phyloP scores from a whole-genome alignment of 2,797 vertebrate species.

The Gephyroberyx darwinii region DNA sequence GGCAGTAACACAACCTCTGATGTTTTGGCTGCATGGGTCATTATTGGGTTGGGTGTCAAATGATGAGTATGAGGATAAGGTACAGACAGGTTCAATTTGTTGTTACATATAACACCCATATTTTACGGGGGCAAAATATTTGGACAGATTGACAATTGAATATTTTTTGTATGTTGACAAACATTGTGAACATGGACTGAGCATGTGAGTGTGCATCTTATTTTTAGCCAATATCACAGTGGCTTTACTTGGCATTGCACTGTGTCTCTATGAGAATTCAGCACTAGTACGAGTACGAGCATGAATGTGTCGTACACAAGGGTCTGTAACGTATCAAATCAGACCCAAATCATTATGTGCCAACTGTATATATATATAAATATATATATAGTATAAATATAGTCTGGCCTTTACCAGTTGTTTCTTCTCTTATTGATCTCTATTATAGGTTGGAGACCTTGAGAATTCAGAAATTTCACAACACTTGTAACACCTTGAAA shows the following conservation, averaged over 20 bases:
- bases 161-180: background rate
- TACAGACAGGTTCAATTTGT: background rate
- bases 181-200: background rate
- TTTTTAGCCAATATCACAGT: background rate
- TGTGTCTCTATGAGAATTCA: background rate
- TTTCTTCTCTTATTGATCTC: background rate
- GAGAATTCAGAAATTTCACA: background rate
- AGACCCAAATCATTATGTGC: too few species aligned
- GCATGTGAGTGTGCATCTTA: background rate
- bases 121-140: background rate
- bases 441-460: constrained; percentile 1
- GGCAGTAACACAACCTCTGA: constrained; percentile 8
- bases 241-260: background rate
- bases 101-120: background rate
- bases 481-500: constrained; percentile 6
- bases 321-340: too few species aligned
- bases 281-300: too few species aligned
- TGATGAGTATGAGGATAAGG: background rate
- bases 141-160: background rate
- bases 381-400: too few species aligned
- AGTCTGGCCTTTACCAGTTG: too few species aligned
- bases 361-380: too few species aligned
- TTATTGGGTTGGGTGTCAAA: constrained; percentile 7
- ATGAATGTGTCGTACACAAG: too few species aligned
- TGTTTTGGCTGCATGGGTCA: background rate